Conservation (phyloP, 2,113 vertebrate species). For the Ardeotis arabs region DNA sequence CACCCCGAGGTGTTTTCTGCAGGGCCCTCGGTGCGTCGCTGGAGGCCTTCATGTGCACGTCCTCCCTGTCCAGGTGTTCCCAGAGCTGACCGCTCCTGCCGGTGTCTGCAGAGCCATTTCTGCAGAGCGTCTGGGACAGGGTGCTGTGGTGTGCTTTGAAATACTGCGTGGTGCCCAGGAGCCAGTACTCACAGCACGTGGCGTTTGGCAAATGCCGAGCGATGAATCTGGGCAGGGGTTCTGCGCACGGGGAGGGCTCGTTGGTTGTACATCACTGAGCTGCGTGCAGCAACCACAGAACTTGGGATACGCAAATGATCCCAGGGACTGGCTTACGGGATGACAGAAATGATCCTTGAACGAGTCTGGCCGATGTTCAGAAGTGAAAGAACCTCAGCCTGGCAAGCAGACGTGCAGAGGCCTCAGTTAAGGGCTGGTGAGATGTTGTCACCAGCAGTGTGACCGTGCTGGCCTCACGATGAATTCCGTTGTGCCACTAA, state of each 20-base stretch:
- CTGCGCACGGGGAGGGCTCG: rapidly evolving
- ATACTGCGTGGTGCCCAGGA: rapidly evolving
- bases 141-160: background rate
- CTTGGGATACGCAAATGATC: rapidly evolving
- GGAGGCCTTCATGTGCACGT: background rate
- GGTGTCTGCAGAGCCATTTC: background rate
- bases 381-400: background rate
- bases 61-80: background rate
- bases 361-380: background rate
- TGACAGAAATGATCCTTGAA: background rate
- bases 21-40: background rate
- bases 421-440: background rate
- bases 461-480: background rate
- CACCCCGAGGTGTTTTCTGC: background rate
- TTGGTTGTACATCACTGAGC: background rate
- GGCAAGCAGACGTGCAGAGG: background rate
- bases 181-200: rapidly evolving
- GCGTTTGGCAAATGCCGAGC: background rate
- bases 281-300: background rate
- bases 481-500: no score
- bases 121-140: background rate
- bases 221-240: rapidly evolving
- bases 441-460: background rate
- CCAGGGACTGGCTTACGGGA: background rate
- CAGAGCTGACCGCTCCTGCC: background rate